Percentiles rank a stretch among this genome's conserved stretches.
Conservation (phyloP, 2,888 invertebrate genomes). For the Esperia sulphurella region DNA sequence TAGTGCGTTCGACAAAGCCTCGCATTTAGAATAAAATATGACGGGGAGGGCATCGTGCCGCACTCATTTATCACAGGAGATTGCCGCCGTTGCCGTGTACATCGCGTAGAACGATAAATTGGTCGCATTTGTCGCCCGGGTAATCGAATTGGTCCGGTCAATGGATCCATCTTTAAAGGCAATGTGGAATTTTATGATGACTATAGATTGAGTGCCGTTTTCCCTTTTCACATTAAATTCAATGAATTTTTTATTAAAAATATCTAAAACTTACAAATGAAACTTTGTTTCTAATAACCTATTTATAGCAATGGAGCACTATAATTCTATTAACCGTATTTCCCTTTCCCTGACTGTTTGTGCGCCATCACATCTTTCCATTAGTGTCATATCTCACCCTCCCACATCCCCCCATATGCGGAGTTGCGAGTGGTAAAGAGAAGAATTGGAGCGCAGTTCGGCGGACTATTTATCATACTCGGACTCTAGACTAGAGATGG, state of each 20-base stretch:
- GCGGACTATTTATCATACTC: constrained; percentile 67
- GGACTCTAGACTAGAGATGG: constrained; percentile 27
- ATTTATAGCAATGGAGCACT: background rate
- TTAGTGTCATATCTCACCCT: constrained; percentile 56
- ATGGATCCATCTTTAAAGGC: background rate
- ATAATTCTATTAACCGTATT: constrained; percentile 24
- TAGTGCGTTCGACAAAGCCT: constrained; percentile 16
- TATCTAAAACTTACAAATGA: too few relatives aligned
- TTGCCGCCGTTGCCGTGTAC: constrained; percentile 20
- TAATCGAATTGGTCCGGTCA: constrained; percentile 25
- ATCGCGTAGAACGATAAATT: constrained; percentile 29
- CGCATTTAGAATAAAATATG: constrained; percentile 27
- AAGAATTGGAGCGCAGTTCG: constrained; percentile 50
- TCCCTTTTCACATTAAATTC: too few relatives aligned
- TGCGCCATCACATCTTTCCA: constrained; percentile 51
- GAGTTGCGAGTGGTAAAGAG: constrained; percentile 36
- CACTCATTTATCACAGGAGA: constrained; percentile 29
- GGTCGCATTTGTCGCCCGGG: constrained; percentile 31
- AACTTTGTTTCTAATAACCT: background rate
- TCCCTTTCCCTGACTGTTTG: constrained; percentile 43
- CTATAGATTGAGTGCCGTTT: too few relatives aligned
- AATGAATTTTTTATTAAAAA: too few relatives aligned
- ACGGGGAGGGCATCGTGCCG: constrained; percentile 19
- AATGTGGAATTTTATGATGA: too few relatives aligned
- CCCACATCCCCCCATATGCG: constrained; percentile 23